Percentiles rank a stretch among this genome's conserved stretches.
phyloP scores from a whole-genome alignment of 1,140 invertebrate genomes.

The Drosophila sucinea region DNA sequence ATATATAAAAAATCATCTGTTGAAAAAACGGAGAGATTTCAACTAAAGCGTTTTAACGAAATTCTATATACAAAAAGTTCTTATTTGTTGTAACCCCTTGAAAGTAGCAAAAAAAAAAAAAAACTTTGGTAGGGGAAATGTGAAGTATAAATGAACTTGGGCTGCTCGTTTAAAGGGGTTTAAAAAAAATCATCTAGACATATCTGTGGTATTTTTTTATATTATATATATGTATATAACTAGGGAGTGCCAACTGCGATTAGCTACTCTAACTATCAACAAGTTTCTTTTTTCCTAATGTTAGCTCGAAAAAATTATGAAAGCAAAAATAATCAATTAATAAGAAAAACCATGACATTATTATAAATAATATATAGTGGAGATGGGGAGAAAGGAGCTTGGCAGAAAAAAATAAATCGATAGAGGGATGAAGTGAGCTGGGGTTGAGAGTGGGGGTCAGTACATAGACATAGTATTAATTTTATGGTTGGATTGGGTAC shows the following conservation, averaged over 20 bases:
- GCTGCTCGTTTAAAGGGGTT: neutral
- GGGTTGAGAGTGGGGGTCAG: neutral
- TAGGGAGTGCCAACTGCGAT: slow-evolving; percentile 39
- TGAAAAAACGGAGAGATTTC: slow-evolving; percentile 1
- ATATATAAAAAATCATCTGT: neutral
- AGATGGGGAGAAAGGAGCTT: neutral
- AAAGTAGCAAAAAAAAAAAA: slow-evolving; percentile 9
- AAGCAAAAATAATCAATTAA: slow-evolving; percentile 36
- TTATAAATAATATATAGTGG: slow-evolving; percentile 28
- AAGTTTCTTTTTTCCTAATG: slow-evolving; percentile 51
- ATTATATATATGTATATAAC: slow-evolving; percentile 55
- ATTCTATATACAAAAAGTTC: slow-evolving; percentile 13
- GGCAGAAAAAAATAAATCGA: neutral
- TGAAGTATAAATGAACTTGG: neutral
- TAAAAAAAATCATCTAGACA: slow-evolving; percentile 14
- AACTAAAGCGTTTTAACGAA: neutral
- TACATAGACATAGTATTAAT: slow-evolving; percentile 4
- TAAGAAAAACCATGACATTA: slow-evolving; percentile 51
- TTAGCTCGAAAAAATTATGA: slow-evolving; percentile 54
- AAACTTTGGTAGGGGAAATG: neutral
- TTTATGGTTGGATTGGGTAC: slow-evolving; percentile 1
- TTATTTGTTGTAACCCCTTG: neutral
- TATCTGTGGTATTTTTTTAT: slow-evolving; percentile 13
- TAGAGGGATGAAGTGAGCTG: neutral
- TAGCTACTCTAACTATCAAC: slow-evolving; percentile 65